These are phyloP conservation scores for Oreochromis niloticus DNA, from an alignment of 2,113 vertebrate species.

Conservation along the genomic window DNA sequence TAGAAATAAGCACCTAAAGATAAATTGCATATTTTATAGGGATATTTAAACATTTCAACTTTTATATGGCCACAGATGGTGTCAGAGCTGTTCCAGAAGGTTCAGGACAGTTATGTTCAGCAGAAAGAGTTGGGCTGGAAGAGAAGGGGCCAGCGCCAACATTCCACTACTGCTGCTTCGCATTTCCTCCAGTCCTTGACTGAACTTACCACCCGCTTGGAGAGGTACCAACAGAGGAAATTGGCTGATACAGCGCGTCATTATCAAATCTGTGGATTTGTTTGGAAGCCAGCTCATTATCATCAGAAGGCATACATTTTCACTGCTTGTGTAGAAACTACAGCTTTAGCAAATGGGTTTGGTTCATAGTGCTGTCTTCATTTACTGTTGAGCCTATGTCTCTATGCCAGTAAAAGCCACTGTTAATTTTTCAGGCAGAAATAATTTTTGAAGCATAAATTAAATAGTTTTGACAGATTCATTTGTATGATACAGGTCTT, in stretches of 20 bases:
- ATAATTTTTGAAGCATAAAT: background rate
- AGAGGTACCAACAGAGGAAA: constrained; percentile 68
- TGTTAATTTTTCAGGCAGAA: background rate
- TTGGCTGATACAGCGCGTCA: background rate
- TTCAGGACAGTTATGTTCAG: constrained; percentile 66
- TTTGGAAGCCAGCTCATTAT: background rate
- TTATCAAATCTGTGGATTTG: background rate
- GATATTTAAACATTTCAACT: background rate
- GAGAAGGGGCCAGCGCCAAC: constrained; percentile 62
- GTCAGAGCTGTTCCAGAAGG: constrained; percentile 78
- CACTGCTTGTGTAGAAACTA: background rate
- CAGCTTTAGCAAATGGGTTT: background rate
- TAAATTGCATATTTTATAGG: background rate
- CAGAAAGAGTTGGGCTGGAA: constrained; percentile 58
- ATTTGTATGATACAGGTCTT: background rate
- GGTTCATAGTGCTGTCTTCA: background rate
- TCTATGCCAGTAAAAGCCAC: background rate
- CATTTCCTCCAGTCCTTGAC: constrained; percentile 81
- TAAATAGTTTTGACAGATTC: background rate
- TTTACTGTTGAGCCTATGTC: background rate
- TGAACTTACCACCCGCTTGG: constrained; percentile 78
- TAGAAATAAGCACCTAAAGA: background rate
- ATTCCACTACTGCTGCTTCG: constrained; percentile 71
- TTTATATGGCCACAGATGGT: constrained; percentile 69
- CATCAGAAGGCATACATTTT: background rate